Evolutionary conservation across 2,113 vertebrate genomes (phyloP).

Genomic region (Cercocebus atys): DNA sequence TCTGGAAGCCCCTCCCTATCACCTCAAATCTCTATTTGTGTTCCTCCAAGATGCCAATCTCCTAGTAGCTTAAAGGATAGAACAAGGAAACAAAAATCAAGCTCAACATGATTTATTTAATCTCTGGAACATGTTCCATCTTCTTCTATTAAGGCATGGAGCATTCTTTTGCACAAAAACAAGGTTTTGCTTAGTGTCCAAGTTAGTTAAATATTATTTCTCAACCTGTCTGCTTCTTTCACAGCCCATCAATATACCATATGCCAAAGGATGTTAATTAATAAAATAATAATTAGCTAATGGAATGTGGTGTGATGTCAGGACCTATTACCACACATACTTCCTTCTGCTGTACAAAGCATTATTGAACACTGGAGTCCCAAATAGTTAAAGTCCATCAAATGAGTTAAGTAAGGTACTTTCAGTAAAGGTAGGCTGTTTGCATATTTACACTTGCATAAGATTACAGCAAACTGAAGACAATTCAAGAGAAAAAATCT

Average conservation of each 20-base stretch:
- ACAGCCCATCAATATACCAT: neutral
- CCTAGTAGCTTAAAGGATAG: neutral
- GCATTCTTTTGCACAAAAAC: neutral
- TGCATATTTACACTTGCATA: neutral
- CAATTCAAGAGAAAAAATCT: neutral
- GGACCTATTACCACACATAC: neutral
- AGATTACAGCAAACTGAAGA: constrained; percentile 35
- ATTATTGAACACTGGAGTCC: neutral
- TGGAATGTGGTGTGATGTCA: neutral
- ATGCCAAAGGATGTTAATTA: constrained; percentile 51
- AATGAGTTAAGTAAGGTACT: constrained; percentile 15
- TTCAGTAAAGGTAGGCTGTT: neutral
- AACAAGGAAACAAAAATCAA: constrained; percentile 18
- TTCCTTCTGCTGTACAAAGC: neutral
- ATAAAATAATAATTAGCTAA: constrained; percentile 19
- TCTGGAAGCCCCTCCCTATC: neutral
- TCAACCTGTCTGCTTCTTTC: constrained; percentile 46
- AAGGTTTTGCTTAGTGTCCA: constrained; percentile 30
- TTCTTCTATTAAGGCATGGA: constrained; percentile 14
- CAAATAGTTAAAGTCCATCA: neutral
- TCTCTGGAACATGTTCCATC: constrained; percentile 11
- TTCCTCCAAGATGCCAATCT: neutral
- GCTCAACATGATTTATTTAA: neutral
- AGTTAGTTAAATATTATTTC: constrained; percentile 41
- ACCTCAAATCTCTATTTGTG: neutral